These are phyloP conservation scores for Drosophila serrata DNA, from an alignment of 1,140 invertebrate species.

Conservation along the genomic window DNA sequence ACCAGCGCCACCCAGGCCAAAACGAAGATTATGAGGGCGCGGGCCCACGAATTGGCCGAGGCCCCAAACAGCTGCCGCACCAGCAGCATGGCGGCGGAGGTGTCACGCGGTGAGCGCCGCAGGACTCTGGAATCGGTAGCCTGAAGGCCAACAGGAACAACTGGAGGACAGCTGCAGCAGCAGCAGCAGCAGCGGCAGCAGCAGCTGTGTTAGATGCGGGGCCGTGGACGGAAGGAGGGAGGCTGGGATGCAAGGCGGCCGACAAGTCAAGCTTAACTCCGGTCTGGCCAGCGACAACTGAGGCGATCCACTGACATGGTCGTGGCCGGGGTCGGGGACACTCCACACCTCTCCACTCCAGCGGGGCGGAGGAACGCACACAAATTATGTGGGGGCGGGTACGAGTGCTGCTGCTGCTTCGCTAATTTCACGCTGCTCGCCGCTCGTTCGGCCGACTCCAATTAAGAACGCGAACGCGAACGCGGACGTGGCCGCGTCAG, in stretches of 20 bases:
- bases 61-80: slow-evolving; percentile 82
- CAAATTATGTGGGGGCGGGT: not conserved
- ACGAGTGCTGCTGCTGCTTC: not conserved
- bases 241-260: slow-evolving; percentile 4
- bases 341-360: slow-evolving; percentile 11
- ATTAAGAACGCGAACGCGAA: slow-evolving; percentile 6
- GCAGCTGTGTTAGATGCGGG: not conserved
- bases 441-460: slow-evolving; percentile 14
- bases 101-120: slow-evolving; percentile 8
- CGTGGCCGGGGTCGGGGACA: not conserved
- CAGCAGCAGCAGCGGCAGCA: not conserved
- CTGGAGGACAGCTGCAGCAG: slow-evolving; percentile 1
- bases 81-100: slow-evolving; percentile 68
- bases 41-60: slow-evolving; percentile 80
- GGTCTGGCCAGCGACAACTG: slow-evolving; percentile 27
- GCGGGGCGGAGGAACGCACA: slow-evolving; percentile 1
- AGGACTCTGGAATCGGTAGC: slow-evolving; percentile 6
- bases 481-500: slow-evolving; percentile 1
- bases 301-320: slow-evolving; percentile 30
- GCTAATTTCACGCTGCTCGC: slow-evolving; percentile 3
- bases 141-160: slow-evolving; percentile 1
- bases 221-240: not conserved
- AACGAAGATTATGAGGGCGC: slow-evolving; percentile 80
- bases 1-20: slow-evolving; percentile 82
- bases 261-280: slow-evolving; percentile 14